phyloP scores from a whole-genome alignment of 2,113 vertebrate genomes.

The Nicator chloris region DNA sequence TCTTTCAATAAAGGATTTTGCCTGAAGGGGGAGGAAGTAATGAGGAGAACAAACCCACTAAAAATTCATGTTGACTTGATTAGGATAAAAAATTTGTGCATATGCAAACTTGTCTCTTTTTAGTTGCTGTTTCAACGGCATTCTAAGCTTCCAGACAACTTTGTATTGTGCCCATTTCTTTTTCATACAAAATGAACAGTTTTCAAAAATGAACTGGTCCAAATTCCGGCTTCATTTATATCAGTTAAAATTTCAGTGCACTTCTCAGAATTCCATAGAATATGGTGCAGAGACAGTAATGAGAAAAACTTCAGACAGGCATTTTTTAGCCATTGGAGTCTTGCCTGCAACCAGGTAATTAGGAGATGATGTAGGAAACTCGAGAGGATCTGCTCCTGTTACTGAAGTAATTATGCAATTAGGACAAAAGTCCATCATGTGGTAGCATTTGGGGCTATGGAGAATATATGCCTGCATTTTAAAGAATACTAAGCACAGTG shows the following conservation, averaged over 20 bases:
- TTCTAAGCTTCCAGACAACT: not conserved
- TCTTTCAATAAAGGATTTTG: not conserved
- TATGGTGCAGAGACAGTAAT: not conserved
- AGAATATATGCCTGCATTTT: not conserved
- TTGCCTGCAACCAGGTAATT: constrained; percentile 20
- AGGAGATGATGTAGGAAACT: constrained; percentile 5
- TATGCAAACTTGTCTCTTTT: not conserved
- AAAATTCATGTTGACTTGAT: not conserved
- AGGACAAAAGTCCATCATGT: constrained; percentile 1
- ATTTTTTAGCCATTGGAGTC: not conserved
- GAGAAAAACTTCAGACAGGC: not conserved
- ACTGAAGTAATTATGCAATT: constrained; percentile 18
- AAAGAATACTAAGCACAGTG: not conserved
- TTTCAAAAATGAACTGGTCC: not conserved
- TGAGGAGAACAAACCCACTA: not conserved
- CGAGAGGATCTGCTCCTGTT: not conserved
- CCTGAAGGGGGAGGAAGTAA: not conserved
- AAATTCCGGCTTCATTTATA: not conserved
- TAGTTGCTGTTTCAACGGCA: not conserved
- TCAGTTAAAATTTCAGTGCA: not conserved
- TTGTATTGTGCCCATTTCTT: not conserved
- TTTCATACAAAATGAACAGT: not conserved
- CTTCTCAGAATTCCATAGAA: not conserved
- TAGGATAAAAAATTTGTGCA: not conserved
- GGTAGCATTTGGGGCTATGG: not conserved